Base-by-base conservation (phyloP, 2,888 invertebrate genomes). In the Metopia argyrocephala region DNA sequence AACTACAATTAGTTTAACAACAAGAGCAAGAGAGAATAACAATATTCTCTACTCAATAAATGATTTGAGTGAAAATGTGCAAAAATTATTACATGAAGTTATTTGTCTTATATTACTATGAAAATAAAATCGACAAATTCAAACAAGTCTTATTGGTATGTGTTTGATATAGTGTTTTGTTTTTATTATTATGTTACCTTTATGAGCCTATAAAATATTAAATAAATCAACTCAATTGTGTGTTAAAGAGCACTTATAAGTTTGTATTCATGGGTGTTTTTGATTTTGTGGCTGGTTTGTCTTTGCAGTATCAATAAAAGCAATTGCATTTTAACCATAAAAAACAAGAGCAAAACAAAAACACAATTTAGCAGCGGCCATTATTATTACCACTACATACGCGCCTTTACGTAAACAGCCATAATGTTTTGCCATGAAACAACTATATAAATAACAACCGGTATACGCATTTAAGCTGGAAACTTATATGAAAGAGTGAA, bases 351-450 rank as follows among this genome's bases (percentile, higher is more conserved):
- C 23, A 57, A 27, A 5, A 48, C n/a, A 70, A 57, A 65, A 59
- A 61, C 69, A 57, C 82, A 79, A 82, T 76, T 82, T 83, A 81
- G 82, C 82, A 83, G 84, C 84, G 80, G 84, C 85, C 84, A 85
- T 84, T 84, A 82, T 76, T 69, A 68, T 71, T 68, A 76, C 82
- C 57, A 82, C 71, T 78, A 69, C 82, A 68, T 12, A 27, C 9
- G 62, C 73, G 79, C 25, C 71, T 38, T 61, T 18, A 27, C 5
- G 15, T 52, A 20, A 65, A 57, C 78, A 66, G 81, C 81, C 81
- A 81, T 78, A 70, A 81, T 78, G 69, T n/a, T 61, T 74, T 75
- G 56, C 45, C 28, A 75, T 31, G 65, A 78, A 66, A 80, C 23
- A 68, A 76, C 46, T 56, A 56, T 76, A 76, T 23, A 7, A n/a